Conservation (phyloP, 2,113 vertebrate species). For the Aythya baeri region DNA sequence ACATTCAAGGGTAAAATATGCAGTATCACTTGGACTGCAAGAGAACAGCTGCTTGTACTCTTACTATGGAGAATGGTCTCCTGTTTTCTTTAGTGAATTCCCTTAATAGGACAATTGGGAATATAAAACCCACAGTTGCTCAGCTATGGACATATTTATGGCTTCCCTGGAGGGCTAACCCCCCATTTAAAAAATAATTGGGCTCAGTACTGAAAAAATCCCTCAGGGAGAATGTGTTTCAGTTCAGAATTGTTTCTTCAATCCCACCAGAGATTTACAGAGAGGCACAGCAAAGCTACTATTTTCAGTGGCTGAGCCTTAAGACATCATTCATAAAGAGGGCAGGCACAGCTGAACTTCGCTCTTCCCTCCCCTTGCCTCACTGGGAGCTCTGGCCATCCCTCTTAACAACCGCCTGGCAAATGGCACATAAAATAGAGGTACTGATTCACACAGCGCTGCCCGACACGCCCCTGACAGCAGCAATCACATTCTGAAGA, state of each 20-base stretch:
- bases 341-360: fast-evolving
- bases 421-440: background rate
- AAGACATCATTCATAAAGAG: background rate
- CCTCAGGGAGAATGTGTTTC: background rate
- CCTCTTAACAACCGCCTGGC: background rate
- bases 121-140: background rate
- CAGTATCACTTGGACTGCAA: background rate
- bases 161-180: background rate
- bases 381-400: background rate
- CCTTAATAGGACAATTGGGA: background rate
- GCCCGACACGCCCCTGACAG: background rate
- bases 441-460: background rate
- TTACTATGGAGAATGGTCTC: background rate
- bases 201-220: background rate
- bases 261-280: background rate
- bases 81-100: background rate
- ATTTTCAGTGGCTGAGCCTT: background rate
- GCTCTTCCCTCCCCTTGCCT: background rate
- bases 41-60: background rate
- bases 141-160: background rate
- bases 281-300: background rate
- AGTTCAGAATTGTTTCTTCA: background rate
- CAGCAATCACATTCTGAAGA: background rate
- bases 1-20: background rate
- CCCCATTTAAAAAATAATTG: background rate